Percentiles rank a stretch among this genome's conserved stretches.
phyloP scores from a whole-genome alignment of 2,113 vertebrate species.

The Elephantulus edwardii region DNA sequence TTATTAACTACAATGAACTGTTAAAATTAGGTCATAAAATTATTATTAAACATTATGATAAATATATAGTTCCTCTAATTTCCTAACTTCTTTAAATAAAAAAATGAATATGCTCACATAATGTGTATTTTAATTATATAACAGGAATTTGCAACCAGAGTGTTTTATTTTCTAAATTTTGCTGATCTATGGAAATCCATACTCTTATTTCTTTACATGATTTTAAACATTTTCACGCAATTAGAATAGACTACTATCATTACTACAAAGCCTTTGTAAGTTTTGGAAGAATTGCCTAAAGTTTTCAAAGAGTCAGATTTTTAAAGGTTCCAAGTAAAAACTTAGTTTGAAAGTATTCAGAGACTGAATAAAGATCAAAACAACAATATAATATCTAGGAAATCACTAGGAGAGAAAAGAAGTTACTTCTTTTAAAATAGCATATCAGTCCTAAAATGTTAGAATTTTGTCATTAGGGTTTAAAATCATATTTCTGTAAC shows the following conservation, averaged over 20 bases:
- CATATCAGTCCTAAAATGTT: not conserved
- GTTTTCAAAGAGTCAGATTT: slow-evolving; percentile 7
- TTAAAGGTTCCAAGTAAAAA: not conserved
- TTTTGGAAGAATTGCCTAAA: not conserved
- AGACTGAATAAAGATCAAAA: not conserved
- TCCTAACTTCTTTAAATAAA: not conserved
- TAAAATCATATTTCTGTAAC: not conserved
- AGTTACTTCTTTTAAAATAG: not conserved
- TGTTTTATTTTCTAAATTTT: not conserved
- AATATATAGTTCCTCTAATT: not conserved
- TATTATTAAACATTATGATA: not conserved
- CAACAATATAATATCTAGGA: not conserved
- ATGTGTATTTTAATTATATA: not conserved
- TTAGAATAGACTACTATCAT: not conserved
- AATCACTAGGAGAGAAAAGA: not conserved
- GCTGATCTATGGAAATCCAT: not conserved
- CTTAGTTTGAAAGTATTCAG: slow-evolving; percentile 25
- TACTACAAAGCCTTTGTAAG: not conserved
- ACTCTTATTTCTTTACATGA: not conserved
- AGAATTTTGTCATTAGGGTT: not conserved
- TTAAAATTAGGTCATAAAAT: not conserved
- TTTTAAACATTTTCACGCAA: not conserved
- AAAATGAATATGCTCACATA: not conserved
- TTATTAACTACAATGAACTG: not conserved
- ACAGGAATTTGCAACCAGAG: not conserved